Conservation (phyloP, 2,888 invertebrate species). For the Cosmia pyralina region DNA sequence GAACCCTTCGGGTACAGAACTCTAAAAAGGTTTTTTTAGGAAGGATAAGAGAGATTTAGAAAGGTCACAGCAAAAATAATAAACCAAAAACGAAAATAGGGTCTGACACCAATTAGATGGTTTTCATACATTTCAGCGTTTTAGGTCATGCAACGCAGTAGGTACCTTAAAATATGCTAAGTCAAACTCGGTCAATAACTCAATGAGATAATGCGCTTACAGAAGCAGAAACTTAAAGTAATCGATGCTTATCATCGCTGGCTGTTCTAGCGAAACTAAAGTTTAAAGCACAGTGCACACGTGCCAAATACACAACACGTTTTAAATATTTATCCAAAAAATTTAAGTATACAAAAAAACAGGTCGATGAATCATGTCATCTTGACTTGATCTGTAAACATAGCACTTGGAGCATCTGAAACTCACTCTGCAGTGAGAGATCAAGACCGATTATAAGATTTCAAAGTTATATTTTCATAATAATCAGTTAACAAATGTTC, state of each 20-base stretch:
- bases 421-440: background rate
- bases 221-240: conserved; percentile 47
- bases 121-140: conserved; percentile 9
- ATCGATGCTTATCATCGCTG: conserved; percentile 31
- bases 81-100: background rate
- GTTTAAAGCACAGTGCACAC: conserved; percentile 10
- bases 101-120: background rate
- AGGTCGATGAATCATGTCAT: background rate
- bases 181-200: conserved; percentile 43
- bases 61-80: background rate
- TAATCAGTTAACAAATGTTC: background rate
- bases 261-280: conserved; percentile 29
- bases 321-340: too few species aligned
- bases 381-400: background rate
- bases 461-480: background rate
- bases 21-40: background rate
- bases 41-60: background rate
- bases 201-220: conserved; percentile 45
- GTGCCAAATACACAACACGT: background rate
- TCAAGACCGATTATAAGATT: background rate
- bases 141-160: background rate
- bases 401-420: background rate
- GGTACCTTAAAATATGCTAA: conserved; percentile 36
- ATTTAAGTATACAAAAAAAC: background rate
- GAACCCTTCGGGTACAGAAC: too few species aligned